Evolutionary conservation across 2,888 invertebrate species (phyloP), one percentile per base, ranked within the genome.

Genomic region (Panzeria rudis): DNA sequence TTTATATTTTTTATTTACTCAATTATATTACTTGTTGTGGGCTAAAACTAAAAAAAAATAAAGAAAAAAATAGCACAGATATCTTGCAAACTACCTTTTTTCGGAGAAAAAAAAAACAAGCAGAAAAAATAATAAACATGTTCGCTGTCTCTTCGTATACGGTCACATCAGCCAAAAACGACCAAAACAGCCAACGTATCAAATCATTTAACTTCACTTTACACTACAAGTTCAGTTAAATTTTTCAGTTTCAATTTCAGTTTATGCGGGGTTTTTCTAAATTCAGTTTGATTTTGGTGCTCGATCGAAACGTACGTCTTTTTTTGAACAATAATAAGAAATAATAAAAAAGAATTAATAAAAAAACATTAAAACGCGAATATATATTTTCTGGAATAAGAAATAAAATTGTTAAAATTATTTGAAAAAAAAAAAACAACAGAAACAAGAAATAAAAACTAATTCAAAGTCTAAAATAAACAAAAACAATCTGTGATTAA

Each of bases 221-320:
- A 29, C 66, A 54, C 38, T 44, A 56, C 69, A 50, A 73, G 66
- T 80, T 80, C 66, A 66, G 38, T 50, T 44, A 50, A 73, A 66
- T 41, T 9, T 41, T 79, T 79, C 59, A 75, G 38, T 81, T 80
- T 82, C 62, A 76, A 69, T 82, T 83, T 78, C 66, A 79, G 82
- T 86, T 76, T 29, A 82, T 85, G 82, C 73, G 82, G 78, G 82
- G 23, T 80, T 83, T 80, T 84, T 77, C 78, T 81, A 86, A 86
- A 72, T 89, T 92, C 92, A 92, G 92, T 92, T 90, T 92, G 92
- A 92, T 90, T 92, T 92, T 92, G 92, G 92, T 92, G 92, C 91
- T 92, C 91, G 91, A 91, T 90, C 91, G 89, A 90, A 90, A 91
- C 92, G 92, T 90, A 90, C 89, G 88, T 87, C 86, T 81, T 72